Percentiles rank a stretch among this genome's conserved stretches.
Conservation (phyloP, 2,797 vertebrate genomes). For the Oceanodroma leucorhoa region DNA sequence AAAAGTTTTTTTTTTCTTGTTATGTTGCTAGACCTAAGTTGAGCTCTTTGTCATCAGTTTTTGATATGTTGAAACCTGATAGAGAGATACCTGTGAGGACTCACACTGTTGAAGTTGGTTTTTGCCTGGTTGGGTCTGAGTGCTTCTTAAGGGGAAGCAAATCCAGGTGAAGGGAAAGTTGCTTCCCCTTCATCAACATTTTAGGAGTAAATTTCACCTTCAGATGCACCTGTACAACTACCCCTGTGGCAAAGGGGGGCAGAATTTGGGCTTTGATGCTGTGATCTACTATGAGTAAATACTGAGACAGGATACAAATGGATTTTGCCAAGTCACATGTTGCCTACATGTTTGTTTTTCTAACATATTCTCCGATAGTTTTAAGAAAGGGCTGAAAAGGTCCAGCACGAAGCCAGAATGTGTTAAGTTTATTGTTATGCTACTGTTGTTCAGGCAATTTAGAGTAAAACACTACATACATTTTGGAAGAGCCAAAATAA, state of each 20-base stretch:
- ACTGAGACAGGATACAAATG: background rate
- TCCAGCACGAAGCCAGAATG: background rate
- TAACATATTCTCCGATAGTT: background rate
- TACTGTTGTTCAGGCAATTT: background rate
- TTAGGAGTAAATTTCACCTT: constrained; percentile 2
- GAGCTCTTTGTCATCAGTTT: background rate
- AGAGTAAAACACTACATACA: background rate
- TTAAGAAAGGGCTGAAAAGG: background rate
- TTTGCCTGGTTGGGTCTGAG: background rate
- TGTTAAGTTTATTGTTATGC: background rate
- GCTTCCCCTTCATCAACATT: background rate
- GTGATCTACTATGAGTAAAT: background rate
- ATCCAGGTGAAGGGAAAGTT: constrained; percentile 33
- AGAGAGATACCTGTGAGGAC: constrained; percentile 15
- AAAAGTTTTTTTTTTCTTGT: background rate
- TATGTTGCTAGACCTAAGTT: background rate
- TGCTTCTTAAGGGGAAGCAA: constrained; percentile 17
- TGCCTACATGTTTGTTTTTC: background rate
- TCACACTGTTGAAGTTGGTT: background rate
- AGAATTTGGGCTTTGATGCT: background rate
- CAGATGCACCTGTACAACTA: background rate
- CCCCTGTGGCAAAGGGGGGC: background rate
- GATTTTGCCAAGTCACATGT: background rate
- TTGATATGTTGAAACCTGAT: constrained; percentile 6
- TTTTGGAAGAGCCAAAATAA: background rate